Evolutionary conservation across 2,888 invertebrate species (phyloP).

Genomic region (Chironomus tentans): DNA sequence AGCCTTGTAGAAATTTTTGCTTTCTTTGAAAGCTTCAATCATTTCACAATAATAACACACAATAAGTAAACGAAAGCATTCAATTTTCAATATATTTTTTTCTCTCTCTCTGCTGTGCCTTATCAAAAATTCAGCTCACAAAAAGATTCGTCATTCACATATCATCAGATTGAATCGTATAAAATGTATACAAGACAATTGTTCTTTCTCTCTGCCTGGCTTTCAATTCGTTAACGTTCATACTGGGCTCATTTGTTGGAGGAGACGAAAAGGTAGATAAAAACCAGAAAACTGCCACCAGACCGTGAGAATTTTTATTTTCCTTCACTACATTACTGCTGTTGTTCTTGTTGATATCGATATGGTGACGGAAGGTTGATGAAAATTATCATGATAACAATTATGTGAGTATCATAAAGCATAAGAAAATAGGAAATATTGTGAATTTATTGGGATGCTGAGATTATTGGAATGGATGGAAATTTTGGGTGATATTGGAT

Average conservation of each 20-base stretch:
- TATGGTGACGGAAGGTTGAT: background rate
- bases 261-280: background rate
- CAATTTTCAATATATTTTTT: background rate
- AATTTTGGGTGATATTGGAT: too few relatives aligned
- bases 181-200: background rate
- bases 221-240: background rate
- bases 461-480: too few relatives aligned
- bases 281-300: slow-evolving; percentile 2
- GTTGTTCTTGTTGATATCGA: background rate
- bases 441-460: too few relatives aligned
- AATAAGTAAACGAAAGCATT: background rate
- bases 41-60: background rate
- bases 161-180: background rate
- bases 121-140: slow-evolving; percentile 26
- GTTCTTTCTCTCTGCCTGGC: background rate
- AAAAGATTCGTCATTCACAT: slow-evolving; percentile 14
- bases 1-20: background rate
- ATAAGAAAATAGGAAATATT: too few relatives aligned
- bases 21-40: background rate
- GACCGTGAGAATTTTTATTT: slow-evolving; percentile 3
- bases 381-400: too few relatives aligned
- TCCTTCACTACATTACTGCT: background rate
- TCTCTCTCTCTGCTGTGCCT: background rate
- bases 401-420: too few relatives aligned
- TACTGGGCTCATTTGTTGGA: background rate